These are phyloP conservation scores for Ochotona princeps DNA, from an alignment of 2,113 vertebrate species.

Conservation along the genomic window DNA sequence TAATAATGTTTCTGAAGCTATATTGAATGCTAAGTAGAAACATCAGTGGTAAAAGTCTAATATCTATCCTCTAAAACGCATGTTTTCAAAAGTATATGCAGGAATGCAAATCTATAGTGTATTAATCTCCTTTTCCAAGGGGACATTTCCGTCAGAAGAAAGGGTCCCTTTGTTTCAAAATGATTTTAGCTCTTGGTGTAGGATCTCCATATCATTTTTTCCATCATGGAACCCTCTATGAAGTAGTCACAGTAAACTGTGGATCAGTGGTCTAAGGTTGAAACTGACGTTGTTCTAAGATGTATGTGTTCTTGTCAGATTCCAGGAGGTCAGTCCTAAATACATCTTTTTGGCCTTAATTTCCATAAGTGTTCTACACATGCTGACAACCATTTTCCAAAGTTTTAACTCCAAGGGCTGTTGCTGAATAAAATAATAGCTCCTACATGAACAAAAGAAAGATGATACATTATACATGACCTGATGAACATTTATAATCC, in stretches of 20 bases:
- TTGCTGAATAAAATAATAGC: conserved; percentile 81
- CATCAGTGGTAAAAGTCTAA: neutral
- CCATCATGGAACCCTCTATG: conserved; percentile 59
- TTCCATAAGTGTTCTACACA: conserved; percentile 78
- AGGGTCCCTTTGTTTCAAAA: neutral
- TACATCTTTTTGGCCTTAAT: conserved; percentile 79
- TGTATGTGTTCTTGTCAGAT: conserved; percentile 73
- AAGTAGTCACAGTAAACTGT: conserved; percentile 63
- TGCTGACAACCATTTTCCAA: conserved; percentile 61
- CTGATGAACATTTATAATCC: conserved; percentile 76
- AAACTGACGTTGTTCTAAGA: conserved; percentile 69
- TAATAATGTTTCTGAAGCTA: conserved; percentile 26
- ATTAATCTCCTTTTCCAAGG: neutral
- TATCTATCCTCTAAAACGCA: neutral
- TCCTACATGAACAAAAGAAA: conserved; percentile 79
- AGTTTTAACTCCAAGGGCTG: conserved; percentile 67
- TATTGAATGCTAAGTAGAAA: neutral
- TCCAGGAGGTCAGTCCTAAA: conserved; percentile 76
- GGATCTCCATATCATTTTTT: conserved; percentile 51
- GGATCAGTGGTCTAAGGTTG: conserved; percentile 47
- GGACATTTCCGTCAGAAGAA: neutral
- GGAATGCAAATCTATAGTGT: neutral
- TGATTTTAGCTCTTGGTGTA: conserved; percentile 68
- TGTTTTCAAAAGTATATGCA: neutral
- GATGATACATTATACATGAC: conserved; percentile 64